Base-by-base conservation (phyloP, 2,113 vertebrate species). In the Xerus inauris region DNA sequence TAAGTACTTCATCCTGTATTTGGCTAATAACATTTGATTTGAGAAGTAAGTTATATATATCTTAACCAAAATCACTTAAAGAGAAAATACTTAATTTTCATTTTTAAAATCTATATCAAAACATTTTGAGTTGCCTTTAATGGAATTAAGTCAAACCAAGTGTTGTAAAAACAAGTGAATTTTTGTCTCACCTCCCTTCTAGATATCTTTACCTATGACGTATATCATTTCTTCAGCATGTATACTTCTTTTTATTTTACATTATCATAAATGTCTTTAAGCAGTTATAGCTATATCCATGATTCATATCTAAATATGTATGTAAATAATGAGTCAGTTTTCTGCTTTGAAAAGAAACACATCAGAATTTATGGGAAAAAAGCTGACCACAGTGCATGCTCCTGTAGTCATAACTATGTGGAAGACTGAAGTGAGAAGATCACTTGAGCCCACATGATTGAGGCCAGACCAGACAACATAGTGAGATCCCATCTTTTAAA, bases 21-120 rank as follows among this genome's bases (percentile, higher is more conserved):
- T 81, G 45, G 13, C 38, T 86, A 65, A 49, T 81, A 87, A 38
- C 24, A 91, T 40, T 72, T 86, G 38, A 38, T 79, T 92, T 92
- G 42, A 92, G 42, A 94, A 79, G 4, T 71, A 80, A 88, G 91
- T 65, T 94, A 19, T 14, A 67, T 45, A 7, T n/a, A n/a, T n/a
- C n/a, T 54, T 17, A 83, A 35, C 72, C 49, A 71, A 79, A 83
- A 95, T 82, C 64, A 81, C 76, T 84, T 94, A 54, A 82, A 76
- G 87, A 28, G 12, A 85, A 47, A 40, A 1, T 65, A 32, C 20
- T 82, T 67, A 49, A 73, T 79, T 75, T 91, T 62, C 17, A 62
- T 75, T 88, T 95, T 94, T 91, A 73, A 35, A 65, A 87, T 80
- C 65, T 57, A 54, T 93, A n/a, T 80, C 35, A 93, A 91, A 92